Base-by-base conservation (phyloP, 2,888 invertebrate species). In the Siphonodentalium dalli region DNA sequence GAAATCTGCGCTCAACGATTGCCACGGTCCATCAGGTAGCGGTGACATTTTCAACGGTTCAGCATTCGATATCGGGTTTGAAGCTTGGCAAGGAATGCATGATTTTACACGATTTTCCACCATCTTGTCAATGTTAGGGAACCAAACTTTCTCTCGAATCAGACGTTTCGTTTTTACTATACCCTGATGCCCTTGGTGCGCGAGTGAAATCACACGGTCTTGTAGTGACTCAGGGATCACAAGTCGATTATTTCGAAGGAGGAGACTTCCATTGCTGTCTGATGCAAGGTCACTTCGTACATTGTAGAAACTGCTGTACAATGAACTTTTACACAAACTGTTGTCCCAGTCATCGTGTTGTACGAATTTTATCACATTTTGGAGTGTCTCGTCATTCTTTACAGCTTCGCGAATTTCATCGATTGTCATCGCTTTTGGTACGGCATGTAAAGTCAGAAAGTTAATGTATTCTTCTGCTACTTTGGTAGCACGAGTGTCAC, bases 121-220 rank as follows among this genome's bases (percentile, higher is more conserved):
- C n/a, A n/a, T n/a, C 15, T 42, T 13, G 31, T 51, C 54, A 11
- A 44, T 54, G 11, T 27, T 20, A n/a, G 11, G 24, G 29, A 61
- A 65, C 62, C 55, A 64, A 1, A 61, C 54, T 35, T 64, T 64
- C 34, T 54, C 54, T 18, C 62, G 45, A 6, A 65, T 37, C 4
- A 61, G 47, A 8, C 50, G 45, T 43, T 66, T 60, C 8, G 61
- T 68, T 20, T 58, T 51, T 15, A 29, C 50, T 9, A 57, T 55
- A 9, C 66, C 65, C 43, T 61, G 59, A 39, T 69, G 64, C 3
- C 66, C 57, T 20, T 39, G 27, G 37, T 71, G 71, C 1, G 63
- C 61, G 5, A 66, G 33, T n/a, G 47, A 26, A 8, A 69, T 44
- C 9, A 49, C 56, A 38, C 46, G 26, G 2, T 46, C 39, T 21